These are phyloP conservation scores for Calephelis virginiensis DNA, from an alignment of 1,140 invertebrate species.

Conservation along the genomic window DNA sequence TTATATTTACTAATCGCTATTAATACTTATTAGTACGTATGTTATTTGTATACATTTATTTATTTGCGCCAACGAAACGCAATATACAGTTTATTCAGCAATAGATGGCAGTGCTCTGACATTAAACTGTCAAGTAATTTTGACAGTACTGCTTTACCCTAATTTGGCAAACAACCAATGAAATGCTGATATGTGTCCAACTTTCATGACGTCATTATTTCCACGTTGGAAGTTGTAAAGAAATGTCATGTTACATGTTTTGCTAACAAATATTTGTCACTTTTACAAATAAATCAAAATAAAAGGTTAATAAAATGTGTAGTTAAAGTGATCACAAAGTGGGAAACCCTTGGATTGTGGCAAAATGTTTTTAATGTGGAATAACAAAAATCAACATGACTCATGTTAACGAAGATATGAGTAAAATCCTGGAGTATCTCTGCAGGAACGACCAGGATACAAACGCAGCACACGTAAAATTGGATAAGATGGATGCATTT, in stretches of 20 bases:
- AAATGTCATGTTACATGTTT: conserved; percentile 59
- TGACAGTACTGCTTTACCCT: conserved; percentile 42
- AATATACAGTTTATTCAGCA: too few species aligned
- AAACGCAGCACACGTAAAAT: conserved; percentile 41
- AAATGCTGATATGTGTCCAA: conserved; percentile 62
- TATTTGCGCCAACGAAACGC: not conserved
- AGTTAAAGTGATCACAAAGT: conserved; percentile 29
- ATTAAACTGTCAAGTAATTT: not conserved
- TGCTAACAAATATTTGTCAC: conserved; percentile 51
- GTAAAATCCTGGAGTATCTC: conserved; percentile 59
- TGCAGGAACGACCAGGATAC: conserved; percentile 54
- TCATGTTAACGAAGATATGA: conserved; percentile 60
- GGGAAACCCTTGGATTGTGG: conserved; percentile 26
- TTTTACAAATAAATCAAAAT: conserved; percentile 18
- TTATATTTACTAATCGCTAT: too few species aligned
- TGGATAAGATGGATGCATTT: conserved; percentile 61
- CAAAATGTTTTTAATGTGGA: conserved; percentile 37
- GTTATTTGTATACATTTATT: too few species aligned
- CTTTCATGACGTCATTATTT: conserved; percentile 76
- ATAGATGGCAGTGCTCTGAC: conserved; percentile 47
- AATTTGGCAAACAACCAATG: conserved; percentile 54
- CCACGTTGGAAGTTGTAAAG: conserved; percentile 74
- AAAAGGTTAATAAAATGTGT: conserved; percentile 15
- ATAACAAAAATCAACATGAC: conserved; percentile 43
- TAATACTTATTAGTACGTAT: too few species aligned